Conservation (phyloP, 2,888 invertebrate species). For the Meghimatium bilineatum region DNA sequence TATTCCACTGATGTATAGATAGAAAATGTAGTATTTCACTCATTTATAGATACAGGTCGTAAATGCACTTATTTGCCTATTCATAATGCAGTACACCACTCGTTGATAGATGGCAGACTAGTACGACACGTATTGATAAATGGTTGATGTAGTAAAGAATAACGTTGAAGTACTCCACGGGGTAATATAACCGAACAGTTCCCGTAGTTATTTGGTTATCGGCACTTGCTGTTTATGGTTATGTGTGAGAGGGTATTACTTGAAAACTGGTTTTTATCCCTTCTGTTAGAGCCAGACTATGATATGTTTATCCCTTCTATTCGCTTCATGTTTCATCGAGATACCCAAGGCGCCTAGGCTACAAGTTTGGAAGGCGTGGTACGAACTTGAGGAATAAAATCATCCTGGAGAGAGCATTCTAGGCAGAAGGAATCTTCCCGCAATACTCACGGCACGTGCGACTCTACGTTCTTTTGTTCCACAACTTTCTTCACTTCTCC, state of each 20-base stretch:
- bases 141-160: no score
- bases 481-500: constrained; percentile 16
- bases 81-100: not conserved
- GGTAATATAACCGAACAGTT: not conserved
- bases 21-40: not conserved
- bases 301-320: not conserved
- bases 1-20: not conserved
- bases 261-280: not conserved
- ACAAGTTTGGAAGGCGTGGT: not conserved
- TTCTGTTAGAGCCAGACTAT: not conserved
- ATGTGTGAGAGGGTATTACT: not conserved
- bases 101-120: not conserved
- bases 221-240: not conserved
- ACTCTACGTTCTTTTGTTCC: not conserved
- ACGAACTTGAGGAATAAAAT: not conserved
- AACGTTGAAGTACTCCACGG: no score
- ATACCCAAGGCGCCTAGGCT: not conserved
- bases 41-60: not conserved
- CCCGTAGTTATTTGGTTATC: not conserved
- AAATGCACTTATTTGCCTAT: not conserved
- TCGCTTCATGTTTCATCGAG: not conserved
- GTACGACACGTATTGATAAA: no score
- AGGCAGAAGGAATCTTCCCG: not conserved
- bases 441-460: not conserved
- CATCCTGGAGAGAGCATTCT: not conserved